Evolutionary conservation across 2,113 vertebrate genomes (phyloP), one percentile per base, ranked within the genome.

Genomic region (Choloepus hoffmanni): DNA sequence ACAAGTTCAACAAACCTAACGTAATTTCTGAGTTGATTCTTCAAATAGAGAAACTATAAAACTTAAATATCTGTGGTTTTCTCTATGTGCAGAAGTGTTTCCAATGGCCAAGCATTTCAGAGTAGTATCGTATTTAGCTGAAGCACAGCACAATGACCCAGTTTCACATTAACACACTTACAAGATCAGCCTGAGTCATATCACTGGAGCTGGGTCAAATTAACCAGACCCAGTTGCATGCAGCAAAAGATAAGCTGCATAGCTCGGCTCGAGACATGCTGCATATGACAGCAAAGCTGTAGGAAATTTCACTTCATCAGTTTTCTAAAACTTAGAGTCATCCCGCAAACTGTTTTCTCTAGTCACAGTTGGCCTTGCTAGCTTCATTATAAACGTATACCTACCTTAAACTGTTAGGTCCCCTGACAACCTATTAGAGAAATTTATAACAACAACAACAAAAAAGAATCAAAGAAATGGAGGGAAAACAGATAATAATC

Each of bases 141-240:
- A 68, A 88, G 79, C 45, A 23, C 50, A 95, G 60, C n/a, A 53
- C n/a, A 28, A 89, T 92, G 82, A 72, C 73, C 94, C 94, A 92
- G 53, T 96, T 97, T 95, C 90, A 74, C 45, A 36, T 36, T 15
- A 82, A 3, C 63, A 73, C 0, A 36, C 55, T 48, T 30, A 3
- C 67, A 43, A 48, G 81, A 73, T 18, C 28, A 58, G 48, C 36
- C 81, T 86, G 82, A 74, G 73, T 45, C 90, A 40, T 21, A 45
- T 2, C 58, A 7, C 21, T 24, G 60, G 72, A 84, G 85, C 62
- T 65, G 36, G 58, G 62, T 65, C 73, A 33, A 0, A 33, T 0
- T n/a, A 45, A 58, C 16, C 53, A 82, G 45, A 40, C 72, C 63
- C 43, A 21, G 45, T 0, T 76, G 79, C 70, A 8, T 7, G 58